Evolutionary conservation across 2,113 vertebrate genomes (phyloP).

Genomic region (Notarius quadriscutis): DNA sequence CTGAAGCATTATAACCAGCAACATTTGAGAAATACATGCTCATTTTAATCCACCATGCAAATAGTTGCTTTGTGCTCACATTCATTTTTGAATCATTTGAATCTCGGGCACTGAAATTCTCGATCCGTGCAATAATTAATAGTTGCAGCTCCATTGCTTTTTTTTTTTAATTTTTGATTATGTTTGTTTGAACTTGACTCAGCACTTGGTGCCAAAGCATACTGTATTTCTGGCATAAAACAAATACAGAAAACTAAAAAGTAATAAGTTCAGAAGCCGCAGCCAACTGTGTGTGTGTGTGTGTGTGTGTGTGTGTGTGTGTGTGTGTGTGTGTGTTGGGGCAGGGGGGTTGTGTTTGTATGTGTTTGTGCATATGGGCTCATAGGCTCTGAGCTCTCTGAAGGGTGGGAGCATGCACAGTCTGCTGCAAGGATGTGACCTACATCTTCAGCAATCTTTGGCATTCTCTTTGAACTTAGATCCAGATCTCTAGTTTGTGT

Average conservation of each 20-base stretch:
- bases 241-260: not conserved
- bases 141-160: not conserved
- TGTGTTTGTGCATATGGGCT: constrained; percentile 13
- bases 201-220: not conserved
- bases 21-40: not conserved
- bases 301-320: not conserved
- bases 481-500: constrained; percentile 37
- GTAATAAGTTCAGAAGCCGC: not conserved
- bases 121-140: not conserved
- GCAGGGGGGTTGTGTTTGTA: not conserved
- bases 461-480: constrained; percentile 38
- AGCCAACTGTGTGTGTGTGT: not conserved
- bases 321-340: not conserved
- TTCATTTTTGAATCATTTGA: not conserved
- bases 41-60: not conserved
- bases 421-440: constrained; percentile 41
- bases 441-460: constrained; percentile 47
- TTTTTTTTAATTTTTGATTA: not conserved
- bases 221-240: not conserved
- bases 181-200: not conserved
- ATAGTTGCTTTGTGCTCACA: not conserved
- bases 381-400: constrained; percentile 29
- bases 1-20: not conserved
- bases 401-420: constrained; percentile 3
- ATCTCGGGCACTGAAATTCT: too few species aligned